These are phyloP conservation scores for Dermochelys coriacea DNA, from an alignment of 2,797 vertebrate genomes.

Conservation along the genomic window DNA sequence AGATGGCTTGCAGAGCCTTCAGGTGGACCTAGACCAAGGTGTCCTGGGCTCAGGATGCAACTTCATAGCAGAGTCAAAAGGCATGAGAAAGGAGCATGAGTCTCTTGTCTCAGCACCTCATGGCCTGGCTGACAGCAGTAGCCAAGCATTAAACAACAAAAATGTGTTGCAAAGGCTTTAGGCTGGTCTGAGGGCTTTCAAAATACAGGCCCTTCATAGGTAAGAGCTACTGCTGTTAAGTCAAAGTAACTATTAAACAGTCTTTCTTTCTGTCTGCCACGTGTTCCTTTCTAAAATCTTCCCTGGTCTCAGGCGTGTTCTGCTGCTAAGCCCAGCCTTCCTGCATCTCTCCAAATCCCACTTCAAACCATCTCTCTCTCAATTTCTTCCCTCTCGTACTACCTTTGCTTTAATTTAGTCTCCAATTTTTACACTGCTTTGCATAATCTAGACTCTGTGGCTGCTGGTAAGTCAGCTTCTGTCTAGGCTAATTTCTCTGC, in stretches of 20 bases:
- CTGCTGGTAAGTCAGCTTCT: neutral
- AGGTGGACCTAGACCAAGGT: neutral
- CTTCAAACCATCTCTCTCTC: neutral
- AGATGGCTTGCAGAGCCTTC: neutral
- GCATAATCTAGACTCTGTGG: neutral
- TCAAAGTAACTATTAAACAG: neutral
- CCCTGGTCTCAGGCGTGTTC: neutral
- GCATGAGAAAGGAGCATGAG: neutral
- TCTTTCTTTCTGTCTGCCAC: too few species aligned
- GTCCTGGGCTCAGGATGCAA: neutral
- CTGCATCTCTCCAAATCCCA: neutral
- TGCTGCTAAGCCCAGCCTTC: neutral
- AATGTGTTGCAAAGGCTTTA: neutral
- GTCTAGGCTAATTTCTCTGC: neutral
- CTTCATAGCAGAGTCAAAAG: neutral
- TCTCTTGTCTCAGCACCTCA: neutral
- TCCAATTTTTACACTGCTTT: neutral
- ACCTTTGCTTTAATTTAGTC: neutral
- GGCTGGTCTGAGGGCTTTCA: neutral
- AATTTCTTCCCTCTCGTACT: neutral
- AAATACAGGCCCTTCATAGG: neutral
- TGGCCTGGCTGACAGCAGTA: too few species aligned
- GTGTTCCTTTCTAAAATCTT: neutral
- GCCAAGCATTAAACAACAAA: too few species aligned
- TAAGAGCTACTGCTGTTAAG: neutral